These are phyloP conservation scores for Tadarida brasiliensis DNA, from an alignment of 2,797 vertebrate genomes.

Conservation along the genomic window DNA sequence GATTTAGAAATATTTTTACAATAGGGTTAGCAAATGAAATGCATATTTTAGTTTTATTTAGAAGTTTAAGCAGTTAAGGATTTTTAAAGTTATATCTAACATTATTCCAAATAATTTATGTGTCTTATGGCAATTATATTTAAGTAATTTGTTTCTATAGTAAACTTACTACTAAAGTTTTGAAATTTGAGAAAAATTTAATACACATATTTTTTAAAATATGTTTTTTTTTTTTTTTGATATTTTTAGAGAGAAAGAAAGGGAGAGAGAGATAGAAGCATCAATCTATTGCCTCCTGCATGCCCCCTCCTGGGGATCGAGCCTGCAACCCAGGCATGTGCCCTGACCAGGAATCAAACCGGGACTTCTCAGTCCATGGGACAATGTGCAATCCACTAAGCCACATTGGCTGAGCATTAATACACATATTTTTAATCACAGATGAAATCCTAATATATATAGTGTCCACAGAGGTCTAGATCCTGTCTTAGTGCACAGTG, in stretches of 20 bases:
- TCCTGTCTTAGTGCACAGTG: fast-evolving
- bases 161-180: neutral
- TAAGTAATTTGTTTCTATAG: neutral
- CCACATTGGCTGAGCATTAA: neutral
- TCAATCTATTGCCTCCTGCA: too few species aligned
- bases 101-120: neutral
- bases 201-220: neutral
- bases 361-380: too few species aligned
- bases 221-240: too few species aligned
- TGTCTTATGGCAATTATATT: neutral
- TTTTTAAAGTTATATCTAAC: neutral
- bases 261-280: too few species aligned
- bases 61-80: neutral
- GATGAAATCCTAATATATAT: neutral
- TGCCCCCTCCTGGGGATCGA: too few species aligned
- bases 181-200: slow-evolving; percentile 26
- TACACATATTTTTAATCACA: neutral
- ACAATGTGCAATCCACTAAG: too few species aligned
- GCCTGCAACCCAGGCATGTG: too few species aligned
- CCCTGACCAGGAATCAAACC: too few species aligned
- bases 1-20: neutral
- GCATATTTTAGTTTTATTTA: neutral
- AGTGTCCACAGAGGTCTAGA: neutral
- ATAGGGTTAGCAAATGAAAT: neutral
- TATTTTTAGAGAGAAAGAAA: too few species aligned